Evolutionary conservation across 53 echinoderm and acorn worm genomes (phyloP).

Genomic region (Hippasteria phrygiana): DNA sequence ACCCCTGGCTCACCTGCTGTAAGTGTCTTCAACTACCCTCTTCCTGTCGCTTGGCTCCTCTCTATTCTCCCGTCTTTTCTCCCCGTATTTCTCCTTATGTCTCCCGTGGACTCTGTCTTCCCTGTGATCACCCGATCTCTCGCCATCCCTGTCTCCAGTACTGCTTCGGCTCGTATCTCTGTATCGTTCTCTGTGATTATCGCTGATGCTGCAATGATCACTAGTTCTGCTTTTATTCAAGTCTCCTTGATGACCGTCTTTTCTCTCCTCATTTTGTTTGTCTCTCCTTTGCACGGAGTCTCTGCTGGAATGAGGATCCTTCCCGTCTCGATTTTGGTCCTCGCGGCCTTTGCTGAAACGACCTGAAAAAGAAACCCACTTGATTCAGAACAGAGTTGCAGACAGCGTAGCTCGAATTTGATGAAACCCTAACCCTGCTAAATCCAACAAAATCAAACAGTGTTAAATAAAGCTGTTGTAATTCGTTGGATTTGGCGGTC

Average conservation of each 20-base stretch:
- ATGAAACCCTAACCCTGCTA: not conserved
- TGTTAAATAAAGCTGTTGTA: too few species aligned
- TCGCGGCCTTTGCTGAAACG: conserved; percentile 87
- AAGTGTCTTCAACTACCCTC: conserved; percentile 29
- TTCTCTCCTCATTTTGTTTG: conserved; percentile 29
- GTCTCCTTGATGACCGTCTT: not conserved
- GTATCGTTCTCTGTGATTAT: conserved; percentile 22
- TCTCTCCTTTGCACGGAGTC: too few species aligned
- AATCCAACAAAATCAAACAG: too few species aligned
- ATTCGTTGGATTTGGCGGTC: too few species aligned
- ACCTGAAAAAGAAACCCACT: conserved; percentile 57
- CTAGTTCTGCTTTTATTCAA: conserved; percentile 47
- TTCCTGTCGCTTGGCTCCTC: conserved; percentile 39
- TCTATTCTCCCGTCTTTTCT: conserved; percentile 24
- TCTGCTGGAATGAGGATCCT: conserved; percentile 43
- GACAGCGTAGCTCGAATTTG: not conserved
- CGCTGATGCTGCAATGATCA: not conserved
- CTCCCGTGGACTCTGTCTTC: conserved; percentile 34
- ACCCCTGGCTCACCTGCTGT: conserved; percentile 24
- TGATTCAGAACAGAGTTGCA: not conserved
- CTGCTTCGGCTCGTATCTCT: not conserved
- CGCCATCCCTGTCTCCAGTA: conserved; percentile 42
- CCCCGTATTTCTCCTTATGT: conserved; percentile 3
- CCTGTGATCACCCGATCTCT: conserved; percentile 60
- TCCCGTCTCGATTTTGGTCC: conserved; percentile 51